Evolutionary conservation across 1,140 invertebrate species (phyloP).

Genomic region (Hyles euphorbiae): DNA sequence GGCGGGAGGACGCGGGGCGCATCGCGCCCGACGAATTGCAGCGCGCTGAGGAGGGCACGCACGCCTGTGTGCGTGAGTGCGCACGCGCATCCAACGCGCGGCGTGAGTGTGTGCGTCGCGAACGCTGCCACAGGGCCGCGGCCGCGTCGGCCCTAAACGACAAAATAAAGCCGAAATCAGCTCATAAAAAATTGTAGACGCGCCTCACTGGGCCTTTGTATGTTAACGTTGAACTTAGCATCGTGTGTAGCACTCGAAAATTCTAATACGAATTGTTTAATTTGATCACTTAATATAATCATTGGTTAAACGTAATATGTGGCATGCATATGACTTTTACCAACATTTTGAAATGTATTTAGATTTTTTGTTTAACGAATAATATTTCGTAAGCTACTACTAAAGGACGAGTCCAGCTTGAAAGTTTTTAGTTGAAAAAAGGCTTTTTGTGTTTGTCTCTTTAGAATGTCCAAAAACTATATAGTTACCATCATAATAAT

Average conservation of each 20-base stretch:
- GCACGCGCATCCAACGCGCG: constrained; percentile 39
- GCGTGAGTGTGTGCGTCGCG: constrained; percentile 29
- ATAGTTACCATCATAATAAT: not conserved
- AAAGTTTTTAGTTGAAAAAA: too few species aligned
- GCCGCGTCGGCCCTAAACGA: constrained; percentile 23
- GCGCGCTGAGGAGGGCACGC: constrained; percentile 55
- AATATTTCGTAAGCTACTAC: too few species aligned
- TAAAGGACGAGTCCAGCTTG: too few species aligned
- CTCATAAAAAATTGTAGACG: constrained; percentile 52
- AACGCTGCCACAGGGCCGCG: constrained; percentile 17
- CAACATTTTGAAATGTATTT: too few species aligned
- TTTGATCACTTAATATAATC: not conserved
- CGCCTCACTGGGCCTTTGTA: constrained; percentile 47
- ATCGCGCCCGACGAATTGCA: constrained; percentile 67
- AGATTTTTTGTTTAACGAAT: too few species aligned
- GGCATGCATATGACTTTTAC: too few species aligned
- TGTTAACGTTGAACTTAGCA: constrained; percentile 63
- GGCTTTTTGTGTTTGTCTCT: too few species aligned
- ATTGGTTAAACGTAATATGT: not conserved
- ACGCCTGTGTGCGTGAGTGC: constrained; percentile 57
- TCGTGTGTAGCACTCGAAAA: too few species aligned
- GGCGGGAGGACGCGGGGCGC: constrained; percentile 45
- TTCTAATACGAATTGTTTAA: too few species aligned
- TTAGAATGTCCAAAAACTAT: too few species aligned
- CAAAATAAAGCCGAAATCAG: constrained; percentile 61